Evolutionary conservation across 2,888 invertebrate species (phyloP).

Genomic region (Aphrophora alni): DNA sequence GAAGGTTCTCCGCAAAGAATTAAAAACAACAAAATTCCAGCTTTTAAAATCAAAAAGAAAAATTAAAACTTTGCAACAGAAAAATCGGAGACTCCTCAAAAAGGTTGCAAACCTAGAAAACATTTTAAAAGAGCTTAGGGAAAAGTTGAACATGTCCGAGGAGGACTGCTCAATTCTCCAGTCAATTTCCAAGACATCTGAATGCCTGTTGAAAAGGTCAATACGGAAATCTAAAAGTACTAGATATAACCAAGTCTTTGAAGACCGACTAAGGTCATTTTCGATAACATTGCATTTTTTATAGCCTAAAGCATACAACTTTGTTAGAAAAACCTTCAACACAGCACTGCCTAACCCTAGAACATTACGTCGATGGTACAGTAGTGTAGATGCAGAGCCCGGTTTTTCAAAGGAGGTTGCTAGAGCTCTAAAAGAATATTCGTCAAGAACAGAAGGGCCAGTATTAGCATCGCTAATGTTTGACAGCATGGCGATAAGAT

Average conservation of each 20-base stretch:
- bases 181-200: constrained; percentile 10
- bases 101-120: background rate
- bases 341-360: constrained; percentile 24
- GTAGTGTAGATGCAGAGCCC: constrained; percentile 49
- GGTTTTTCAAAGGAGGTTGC: constrained; percentile 49
- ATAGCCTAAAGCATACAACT: constrained; percentile 25
- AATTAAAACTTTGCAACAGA: background rate
- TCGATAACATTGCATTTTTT: constrained; percentile 25
- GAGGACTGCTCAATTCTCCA: background rate
- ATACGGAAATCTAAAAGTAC: background rate
- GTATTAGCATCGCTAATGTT: constrained; percentile 7
- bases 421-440: background rate
- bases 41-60: background rate
- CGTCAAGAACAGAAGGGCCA: background rate
- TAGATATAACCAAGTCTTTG: constrained; percentile 12
- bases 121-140: background rate
- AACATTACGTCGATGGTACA: constrained; percentile 34
- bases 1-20: background rate
- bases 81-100: background rate
- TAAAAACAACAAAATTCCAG: background rate
- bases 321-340: constrained; percentile 24
- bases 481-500: constrained; percentile 28
- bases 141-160: constrained; percentile 15
- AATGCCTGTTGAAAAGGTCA: constrained; percentile 23
- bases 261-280: constrained; percentile 24